phyloP scores from a whole-genome alignment of 2,113 vertebrate species.

The Trogon surrucura region DNA sequence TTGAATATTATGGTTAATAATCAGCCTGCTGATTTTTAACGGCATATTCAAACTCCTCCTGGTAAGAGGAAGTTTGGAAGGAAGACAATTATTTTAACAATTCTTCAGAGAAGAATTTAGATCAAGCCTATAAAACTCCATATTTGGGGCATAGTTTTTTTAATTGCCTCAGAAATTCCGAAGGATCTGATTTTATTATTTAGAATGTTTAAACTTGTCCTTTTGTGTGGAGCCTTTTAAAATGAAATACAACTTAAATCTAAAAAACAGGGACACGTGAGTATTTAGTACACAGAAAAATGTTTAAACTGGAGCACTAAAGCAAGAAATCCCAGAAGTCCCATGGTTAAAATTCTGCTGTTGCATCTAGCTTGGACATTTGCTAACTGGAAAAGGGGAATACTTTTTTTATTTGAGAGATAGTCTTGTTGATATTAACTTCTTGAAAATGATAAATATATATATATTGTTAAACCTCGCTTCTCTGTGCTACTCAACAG shows the following conservation, averaged over 20 bases:
- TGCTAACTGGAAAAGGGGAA: background rate
- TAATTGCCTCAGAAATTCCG: background rate
- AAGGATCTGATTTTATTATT: background rate
- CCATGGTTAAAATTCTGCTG: background rate
- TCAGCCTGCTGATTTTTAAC: background rate
- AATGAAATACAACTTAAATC: background rate
- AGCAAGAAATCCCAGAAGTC: background rate
- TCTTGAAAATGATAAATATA: conserved; percentile 22
- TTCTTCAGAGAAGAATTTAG: conserved; percentile 6
- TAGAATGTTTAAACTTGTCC: background rate
- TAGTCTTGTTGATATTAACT: conserved; percentile 21
- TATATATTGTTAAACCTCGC: conserved; percentile 30
- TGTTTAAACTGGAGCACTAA: background rate
- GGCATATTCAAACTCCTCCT: background rate
- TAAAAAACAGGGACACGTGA: background rate
- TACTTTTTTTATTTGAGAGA: conserved; percentile 8
- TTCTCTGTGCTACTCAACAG: conserved; percentile 32
- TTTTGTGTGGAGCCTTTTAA: background rate
- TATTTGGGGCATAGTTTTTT: background rate
- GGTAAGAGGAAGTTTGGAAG: background rate
- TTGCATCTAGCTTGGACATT: background rate
- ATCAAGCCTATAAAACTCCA: background rate
- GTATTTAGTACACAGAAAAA: background rate
- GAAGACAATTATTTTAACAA: conserved; percentile 6
- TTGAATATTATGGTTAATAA: background rate